phyloP scores from a whole-genome alignment of 2,113 vertebrate genomes.

The Xiphophorus couchianus region DNA sequence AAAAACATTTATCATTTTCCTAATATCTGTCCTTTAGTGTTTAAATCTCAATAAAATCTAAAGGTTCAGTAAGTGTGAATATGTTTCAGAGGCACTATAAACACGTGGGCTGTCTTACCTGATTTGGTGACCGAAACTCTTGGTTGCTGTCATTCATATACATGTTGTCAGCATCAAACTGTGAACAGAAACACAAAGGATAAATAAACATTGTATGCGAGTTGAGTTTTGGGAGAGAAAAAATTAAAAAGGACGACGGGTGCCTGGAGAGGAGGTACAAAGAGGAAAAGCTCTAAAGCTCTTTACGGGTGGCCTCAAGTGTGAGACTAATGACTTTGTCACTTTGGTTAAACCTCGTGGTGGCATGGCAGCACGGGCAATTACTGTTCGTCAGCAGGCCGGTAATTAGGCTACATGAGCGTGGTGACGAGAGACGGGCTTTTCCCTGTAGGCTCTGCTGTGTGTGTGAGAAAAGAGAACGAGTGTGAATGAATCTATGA shows the following conservation, averaged over 20 bases:
- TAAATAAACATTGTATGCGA: conserved; percentile 46
- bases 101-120: conserved; percentile 80
- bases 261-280: conserved; percentile 16
- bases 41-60: not conserved
- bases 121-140: conserved; percentile 91
- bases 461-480: conserved; percentile 49
- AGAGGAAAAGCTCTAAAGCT: conserved; percentile 61
- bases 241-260: not conserved
- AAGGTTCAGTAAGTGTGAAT: not conserved
- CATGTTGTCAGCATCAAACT: conserved; percentile 99
- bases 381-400: conserved; percentile 77
- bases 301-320: conserved; percentile 71
- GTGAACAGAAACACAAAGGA: conserved; percentile 74
- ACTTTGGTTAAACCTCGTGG: conserved; percentile 77
- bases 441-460: conserved; percentile 69
- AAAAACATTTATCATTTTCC: no score
- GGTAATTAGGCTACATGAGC: conserved; percentile 78
- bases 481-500: conserved; percentile 53
- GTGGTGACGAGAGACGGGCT: conserved; percentile 72
- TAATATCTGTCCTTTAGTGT: not conserved
- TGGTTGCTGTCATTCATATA: conserved; percentile 95
- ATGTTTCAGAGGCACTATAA: not conserved
- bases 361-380: conserved; percentile 75
- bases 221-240: not conserved
- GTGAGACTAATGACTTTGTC: conserved; percentile 80